Base-by-base conservation (phyloP, 2,113 vertebrate genomes). In the Ammospiza caudacuta region DNA sequence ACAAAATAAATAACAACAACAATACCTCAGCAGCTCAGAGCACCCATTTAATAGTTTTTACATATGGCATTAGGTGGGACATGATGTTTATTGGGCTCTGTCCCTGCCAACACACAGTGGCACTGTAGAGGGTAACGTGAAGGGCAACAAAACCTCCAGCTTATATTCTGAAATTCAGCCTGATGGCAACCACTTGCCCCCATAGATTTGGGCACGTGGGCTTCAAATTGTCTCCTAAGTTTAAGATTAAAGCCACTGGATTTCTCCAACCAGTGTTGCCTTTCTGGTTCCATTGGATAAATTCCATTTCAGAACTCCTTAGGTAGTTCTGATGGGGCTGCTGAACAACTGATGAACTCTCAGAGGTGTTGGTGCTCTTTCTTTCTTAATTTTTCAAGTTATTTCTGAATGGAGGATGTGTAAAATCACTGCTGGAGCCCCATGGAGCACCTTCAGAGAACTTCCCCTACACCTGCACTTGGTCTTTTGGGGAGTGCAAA, bases 71-170 rank as follows among this genome's bases (percentile, higher is more conserved):
- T 39, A 74, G 64, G 6, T 52, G 33, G 54, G 75, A 64, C 5
- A 0, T 73, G 37, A 3, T 87, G 15, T 92, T 87, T 89, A 16
- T 74, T 58, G 67, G 77, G 46, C 51, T 72, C 72, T 66, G 62
- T 67, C 78, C 63, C 86, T 93, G 83, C 90, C 88, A 92, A 27
- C 83, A 47, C 72, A 57, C 49, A 91, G 89, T 91, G 93, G 95
- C 81, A 92, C 89, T 16, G 37, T 95, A 69, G 95, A 96, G 95
- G 96, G 95, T 97, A 96, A 96, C 29, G 2, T 95, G 96, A 97
- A 97, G 95, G 96, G 83, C 96, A 95, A 69, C 82, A 97, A 95
- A 95, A 62, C 74, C 80, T 82, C 63, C 11, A 67, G 54, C 37
- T 73, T 6, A 35, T 62, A 67, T 52, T 70, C 61, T 66, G 6